These are phyloP conservation scores for Trididemnum nubilum DNA, from an alignment of 23 tunicate species.

Conservation along the genomic window DNA sequence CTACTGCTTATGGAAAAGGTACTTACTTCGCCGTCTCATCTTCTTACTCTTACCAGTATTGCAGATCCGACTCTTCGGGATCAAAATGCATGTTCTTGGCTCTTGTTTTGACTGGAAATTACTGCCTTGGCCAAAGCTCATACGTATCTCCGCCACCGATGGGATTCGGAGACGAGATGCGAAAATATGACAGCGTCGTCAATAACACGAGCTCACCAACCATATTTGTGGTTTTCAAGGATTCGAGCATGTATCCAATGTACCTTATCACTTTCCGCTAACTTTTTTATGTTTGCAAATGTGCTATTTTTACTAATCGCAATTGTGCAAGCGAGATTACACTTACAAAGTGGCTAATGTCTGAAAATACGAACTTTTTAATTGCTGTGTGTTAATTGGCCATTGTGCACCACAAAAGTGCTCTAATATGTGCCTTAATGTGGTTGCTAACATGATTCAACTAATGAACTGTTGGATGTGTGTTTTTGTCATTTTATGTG, in stretches of 20 bases:
- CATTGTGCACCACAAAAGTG: too few relatives aligned
- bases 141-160: conserved; percentile 33
- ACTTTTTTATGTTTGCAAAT: too few relatives aligned
- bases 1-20: conserved; percentile 48
- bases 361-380: neutral
- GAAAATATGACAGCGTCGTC: conserved; percentile 53
- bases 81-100: conserved; percentile 43
- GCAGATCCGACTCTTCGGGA: neutral
- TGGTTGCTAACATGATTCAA: too few relatives aligned
- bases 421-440: too few relatives aligned
- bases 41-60: conserved; percentile 22
- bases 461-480: too few relatives aligned
- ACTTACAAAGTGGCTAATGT: neutral
- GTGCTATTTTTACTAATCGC: too few relatives aligned
- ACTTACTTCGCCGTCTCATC: conserved; percentile 46
- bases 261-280: conserved; percentile 46
- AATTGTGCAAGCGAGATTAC: too few relatives aligned
- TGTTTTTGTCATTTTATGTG: too few relatives aligned
- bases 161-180: neutral
- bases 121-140: conserved; percentile 27
- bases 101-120: conserved; percentile 56
- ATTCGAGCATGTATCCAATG: conserved; percentile 51
- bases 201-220: conserved; percentile 9
- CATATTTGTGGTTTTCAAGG: conserved; percentile 58
- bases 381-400: too few relatives aligned